Evolutionary conservation across 92 coral and sea anemone genomes (phyloP), one percentile per base, ranked within the genome.

Genomic region (Umimayanthus kanabou): DNA sequence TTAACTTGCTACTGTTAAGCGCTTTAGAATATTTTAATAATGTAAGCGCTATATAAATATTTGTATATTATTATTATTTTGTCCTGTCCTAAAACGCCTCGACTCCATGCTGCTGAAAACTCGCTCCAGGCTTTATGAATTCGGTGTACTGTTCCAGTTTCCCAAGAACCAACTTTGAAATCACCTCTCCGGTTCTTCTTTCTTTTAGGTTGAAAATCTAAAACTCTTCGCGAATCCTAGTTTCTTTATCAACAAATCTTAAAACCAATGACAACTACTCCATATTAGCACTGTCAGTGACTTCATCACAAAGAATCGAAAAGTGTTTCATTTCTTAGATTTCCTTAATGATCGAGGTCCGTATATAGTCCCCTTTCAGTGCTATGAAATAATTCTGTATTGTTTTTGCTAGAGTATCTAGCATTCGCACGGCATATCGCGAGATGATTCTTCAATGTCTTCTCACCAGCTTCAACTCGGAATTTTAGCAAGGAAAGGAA

Each of bases 401-500:
- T 30, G 78, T 74, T 37, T 74, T 74, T n/a, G 33, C 78, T 74
- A 6, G 78, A 74, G 14, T 74, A 74, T 74, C 78, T 20, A 16
- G 78, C 78, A 37, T 74, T 74, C 22, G 23, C 53, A 43, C 45
- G 18, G 47, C 78, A 74, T 39, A 23, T 74, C 45, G 78, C 78
- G 18, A 74, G 47, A 20, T 74, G 78, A 45, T 30, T 30, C 22
- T 37, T 74, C 39, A 74, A 37, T 29, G 16, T 43, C 33, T 74
- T 45, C 28, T 74, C 49, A 6, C 78, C 78, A 7, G 78, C 6
- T 43, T 74, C 78, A 30, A 74, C 78, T 3, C 50, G 78, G 16
- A 74, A 74, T 74, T 74, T n/a, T 23, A 74, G 78, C 47, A 74
- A 74, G 39, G 78, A 43, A 16, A 74, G 78, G 33, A 74, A 74